A percentile compares a stretch with the other conserved stretches of the same genome.
Evolutionary conservation across 1,140 invertebrate species (phyloP).

Genomic region (Drosophila fuyamai): DNA sequence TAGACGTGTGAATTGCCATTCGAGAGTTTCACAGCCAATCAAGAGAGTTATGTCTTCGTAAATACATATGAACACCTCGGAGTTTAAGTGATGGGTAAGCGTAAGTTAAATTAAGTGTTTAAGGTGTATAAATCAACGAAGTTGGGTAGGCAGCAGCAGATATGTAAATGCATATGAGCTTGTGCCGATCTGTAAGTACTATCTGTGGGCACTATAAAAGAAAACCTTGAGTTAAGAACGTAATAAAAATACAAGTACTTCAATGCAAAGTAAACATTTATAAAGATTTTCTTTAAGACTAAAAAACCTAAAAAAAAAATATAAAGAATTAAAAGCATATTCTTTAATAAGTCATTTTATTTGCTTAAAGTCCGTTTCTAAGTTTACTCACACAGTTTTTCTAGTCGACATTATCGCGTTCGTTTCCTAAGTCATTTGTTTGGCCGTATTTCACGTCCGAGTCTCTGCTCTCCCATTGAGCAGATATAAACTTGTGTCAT

Average conservation of each 20-base stretch:
- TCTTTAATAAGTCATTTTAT: background rate
- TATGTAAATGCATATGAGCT: conserved; percentile 21
- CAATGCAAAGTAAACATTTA: background rate
- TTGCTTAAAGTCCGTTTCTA: too few relatives aligned
- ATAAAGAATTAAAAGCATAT: background rate
- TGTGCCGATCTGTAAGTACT: too few relatives aligned
- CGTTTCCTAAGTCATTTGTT: conserved; percentile 50
- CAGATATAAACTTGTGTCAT: conserved; percentile 51
- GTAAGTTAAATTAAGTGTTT: conserved; percentile 39
- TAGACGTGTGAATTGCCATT: conserved; percentile 58
- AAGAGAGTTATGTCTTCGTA: conserved; percentile 38
- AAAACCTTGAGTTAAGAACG: background rate
- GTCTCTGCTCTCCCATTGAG: conserved; percentile 28
- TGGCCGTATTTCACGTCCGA: conserved; percentile 3
- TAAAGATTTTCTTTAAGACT: background rate
- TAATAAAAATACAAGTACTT: background rate
- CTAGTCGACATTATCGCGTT: conserved; percentile 13
- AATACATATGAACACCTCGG: conserved; percentile 11
- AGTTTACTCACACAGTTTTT: background rate
- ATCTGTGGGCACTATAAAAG: background rate
- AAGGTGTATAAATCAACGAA: conserved; percentile 33
- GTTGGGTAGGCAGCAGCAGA: conserved; percentile 8
- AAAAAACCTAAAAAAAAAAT: background rate
- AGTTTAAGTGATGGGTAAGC: conserved; percentile 23
- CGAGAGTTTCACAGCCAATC: conserved; percentile 53